Evolutionary conservation across 2,797 vertebrate species (phyloP).

Genomic region (Argya squamiceps): DNA sequence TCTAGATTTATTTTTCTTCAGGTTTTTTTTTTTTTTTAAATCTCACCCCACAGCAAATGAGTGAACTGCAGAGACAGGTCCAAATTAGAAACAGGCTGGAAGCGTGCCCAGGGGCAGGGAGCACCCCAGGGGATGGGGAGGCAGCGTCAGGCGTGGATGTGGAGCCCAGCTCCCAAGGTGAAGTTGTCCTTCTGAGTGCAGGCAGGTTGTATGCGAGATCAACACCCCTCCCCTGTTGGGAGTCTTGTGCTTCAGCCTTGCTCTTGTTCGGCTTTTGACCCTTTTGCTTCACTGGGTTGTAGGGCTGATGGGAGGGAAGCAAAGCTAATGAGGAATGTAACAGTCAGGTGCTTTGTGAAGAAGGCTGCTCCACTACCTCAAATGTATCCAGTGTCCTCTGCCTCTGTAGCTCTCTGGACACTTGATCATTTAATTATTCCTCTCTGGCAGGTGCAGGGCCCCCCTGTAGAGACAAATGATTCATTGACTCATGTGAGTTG

Average conservation of each 20-base stretch:
- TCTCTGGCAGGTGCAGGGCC: background rate
- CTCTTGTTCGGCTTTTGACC: background rate
- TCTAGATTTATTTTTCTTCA: background rate
- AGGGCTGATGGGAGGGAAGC: background rate
- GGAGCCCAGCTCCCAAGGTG: background rate
- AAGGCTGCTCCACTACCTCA: background rate
- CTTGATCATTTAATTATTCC: background rate
- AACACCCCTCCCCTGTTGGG: background rate
- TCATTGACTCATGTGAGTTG: background rate
- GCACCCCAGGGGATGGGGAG: background rate
- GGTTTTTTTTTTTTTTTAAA: background rate
- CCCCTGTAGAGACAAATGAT: background rate
- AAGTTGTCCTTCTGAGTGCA: background rate
- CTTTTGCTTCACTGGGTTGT: background rate
- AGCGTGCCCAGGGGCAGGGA: background rate
- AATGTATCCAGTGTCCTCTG: background rate
- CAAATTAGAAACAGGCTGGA: conserved; percentile 36
- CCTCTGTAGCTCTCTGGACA: background rate
- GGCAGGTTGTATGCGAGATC: background rate
- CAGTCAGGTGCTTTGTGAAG: background rate
- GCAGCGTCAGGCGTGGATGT: rapidly evolving
- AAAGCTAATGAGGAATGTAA: background rate
- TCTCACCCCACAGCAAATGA: background rate
- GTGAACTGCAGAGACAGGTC: background rate
- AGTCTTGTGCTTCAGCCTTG: background rate